These are phyloP conservation scores for Sylvietta virens DNA, from an alignment of 2,113 vertebrate species.

Conservation along the genomic window DNA sequence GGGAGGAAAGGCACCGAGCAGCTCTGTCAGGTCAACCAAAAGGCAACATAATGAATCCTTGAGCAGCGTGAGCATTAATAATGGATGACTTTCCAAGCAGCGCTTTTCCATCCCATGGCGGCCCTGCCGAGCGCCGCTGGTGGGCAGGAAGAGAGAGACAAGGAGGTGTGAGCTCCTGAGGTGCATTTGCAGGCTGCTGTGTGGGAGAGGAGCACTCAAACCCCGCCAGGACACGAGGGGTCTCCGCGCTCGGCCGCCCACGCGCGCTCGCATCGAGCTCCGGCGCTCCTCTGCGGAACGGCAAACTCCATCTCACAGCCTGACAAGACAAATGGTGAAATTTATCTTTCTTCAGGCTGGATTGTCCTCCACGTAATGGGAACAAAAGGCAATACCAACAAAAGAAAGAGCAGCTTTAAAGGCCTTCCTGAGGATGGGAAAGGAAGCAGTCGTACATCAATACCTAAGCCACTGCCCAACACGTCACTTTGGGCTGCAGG, in stretches of 20 bases:
- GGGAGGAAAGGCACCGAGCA: background rate
- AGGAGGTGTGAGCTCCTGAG: background rate
- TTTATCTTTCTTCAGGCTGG: slow-evolving; percentile 33
- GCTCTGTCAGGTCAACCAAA: background rate
- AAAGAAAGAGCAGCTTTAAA: background rate
- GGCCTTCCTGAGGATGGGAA: background rate
- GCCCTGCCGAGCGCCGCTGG: background rate
- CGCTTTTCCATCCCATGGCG: background rate
- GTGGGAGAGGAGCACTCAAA: background rate
- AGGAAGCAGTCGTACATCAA: background rate
- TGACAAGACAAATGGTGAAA: slow-evolving; percentile 63
- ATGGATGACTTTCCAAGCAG: background rate
- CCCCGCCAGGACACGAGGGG: background rate
- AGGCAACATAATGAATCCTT: background rate
- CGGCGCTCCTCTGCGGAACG: background rate
- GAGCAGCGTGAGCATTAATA: background rate
- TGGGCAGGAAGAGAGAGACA: background rate
- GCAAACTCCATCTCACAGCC: slow-evolving; percentile 31
- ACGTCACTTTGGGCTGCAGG: background rate
- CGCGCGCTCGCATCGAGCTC: fast-evolving
- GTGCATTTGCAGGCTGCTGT: background rate
- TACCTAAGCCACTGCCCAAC: background rate
- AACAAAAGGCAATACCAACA: slow-evolving; percentile 9
- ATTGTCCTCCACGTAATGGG: background rate
- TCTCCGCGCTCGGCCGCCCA: background rate